Conservation (phyloP, 2,113 vertebrate genomes). For the Syrrhaptes paradoxus region DNA sequence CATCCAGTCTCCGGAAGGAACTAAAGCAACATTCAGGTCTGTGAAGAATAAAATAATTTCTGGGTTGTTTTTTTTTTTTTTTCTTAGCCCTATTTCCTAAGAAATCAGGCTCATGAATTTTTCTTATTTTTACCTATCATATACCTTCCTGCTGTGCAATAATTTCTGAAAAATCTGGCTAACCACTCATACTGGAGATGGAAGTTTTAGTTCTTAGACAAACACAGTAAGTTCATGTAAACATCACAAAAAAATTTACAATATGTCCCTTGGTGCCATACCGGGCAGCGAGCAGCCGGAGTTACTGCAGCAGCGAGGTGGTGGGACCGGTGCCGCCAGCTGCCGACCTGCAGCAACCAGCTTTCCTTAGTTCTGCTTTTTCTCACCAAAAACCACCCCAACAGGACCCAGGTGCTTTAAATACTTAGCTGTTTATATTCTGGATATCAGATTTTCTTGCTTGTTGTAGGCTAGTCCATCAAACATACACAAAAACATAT, state of each 20-base stretch:
- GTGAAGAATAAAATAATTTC: neutral
- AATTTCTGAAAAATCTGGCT: neutral
- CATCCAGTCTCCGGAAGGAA: conserved; percentile 93
- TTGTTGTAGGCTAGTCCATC: neutral
- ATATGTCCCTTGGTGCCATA: no score
- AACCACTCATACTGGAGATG: neutral
- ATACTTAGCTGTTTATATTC: neutral
- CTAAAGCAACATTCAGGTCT: conserved; percentile 96
- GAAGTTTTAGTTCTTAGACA: neutral
- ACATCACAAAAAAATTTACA: no score
- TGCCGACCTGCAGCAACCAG: neutral
- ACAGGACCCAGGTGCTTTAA: neutral
- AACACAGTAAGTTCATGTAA: neutral
- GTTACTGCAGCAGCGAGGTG: neutral
- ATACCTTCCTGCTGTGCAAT: neutral
- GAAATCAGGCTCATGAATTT: neutral
- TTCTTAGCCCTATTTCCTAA: neutral
- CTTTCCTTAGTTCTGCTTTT: neutral
- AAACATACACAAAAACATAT: neutral
- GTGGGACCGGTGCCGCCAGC: neutral
- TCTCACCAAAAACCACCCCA: neutral
- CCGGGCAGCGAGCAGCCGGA: neutral
- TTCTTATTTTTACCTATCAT: neutral
- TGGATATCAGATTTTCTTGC: neutral
- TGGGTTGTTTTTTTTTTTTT: neutral